A percentile compares a stretch with the other conserved stretches of the same genome.
phyloP scores from a whole-genome alignment of 1,140 invertebrate genomes.

The Drosophila setifemur region DNA sequence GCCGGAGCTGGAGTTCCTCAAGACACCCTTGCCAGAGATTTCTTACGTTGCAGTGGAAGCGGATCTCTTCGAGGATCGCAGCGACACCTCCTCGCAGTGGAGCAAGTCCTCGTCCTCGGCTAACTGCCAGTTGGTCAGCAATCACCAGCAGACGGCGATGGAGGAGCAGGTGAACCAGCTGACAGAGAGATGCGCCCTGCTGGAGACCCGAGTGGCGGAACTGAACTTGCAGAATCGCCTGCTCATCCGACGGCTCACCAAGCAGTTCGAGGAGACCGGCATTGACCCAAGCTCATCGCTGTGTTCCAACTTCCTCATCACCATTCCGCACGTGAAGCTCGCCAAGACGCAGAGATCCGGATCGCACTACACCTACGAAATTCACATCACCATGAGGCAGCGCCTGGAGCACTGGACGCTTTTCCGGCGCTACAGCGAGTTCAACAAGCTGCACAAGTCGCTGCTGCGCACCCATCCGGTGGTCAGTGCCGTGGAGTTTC shows the following conservation, averaged over 20 bases:
- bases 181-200: constrained; percentile 63
- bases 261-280: constrained; percentile 68
- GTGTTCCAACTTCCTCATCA: constrained; percentile 75
- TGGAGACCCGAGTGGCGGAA: constrained; percentile 73
- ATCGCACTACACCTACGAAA: constrained; percentile 72
- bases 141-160: constrained; percentile 41
- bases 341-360: constrained; percentile 45
- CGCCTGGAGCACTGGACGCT: constrained; percentile 94
- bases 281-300: constrained; percentile 71
- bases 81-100: constrained; percentile 77
- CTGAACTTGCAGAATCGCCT: constrained; percentile 70
- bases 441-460: constrained; percentile 89
- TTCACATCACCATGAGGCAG: constrained; percentile 75
- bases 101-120: constrained; percentile 74
- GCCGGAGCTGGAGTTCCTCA: constrained; percentile 70
- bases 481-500: constrained; percentile 91
- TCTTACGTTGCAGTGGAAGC: constrained; percentile 6
- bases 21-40: constrained; percentile 56
- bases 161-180: constrained; percentile 58
- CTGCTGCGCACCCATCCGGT: constrained; percentile 89
- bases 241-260: constrained; percentile 64
- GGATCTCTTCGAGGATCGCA: constrained; percentile 63
- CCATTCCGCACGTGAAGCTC: constrained; percentile 76
- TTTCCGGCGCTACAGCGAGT: constrained; percentile 93
- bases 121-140: constrained; percentile 20